Percentiles rank a stretch among this genome's conserved stretches.
Conservation (phyloP, 2,113 vertebrate species). For the Brachyhypopomus gauderio region DNA sequence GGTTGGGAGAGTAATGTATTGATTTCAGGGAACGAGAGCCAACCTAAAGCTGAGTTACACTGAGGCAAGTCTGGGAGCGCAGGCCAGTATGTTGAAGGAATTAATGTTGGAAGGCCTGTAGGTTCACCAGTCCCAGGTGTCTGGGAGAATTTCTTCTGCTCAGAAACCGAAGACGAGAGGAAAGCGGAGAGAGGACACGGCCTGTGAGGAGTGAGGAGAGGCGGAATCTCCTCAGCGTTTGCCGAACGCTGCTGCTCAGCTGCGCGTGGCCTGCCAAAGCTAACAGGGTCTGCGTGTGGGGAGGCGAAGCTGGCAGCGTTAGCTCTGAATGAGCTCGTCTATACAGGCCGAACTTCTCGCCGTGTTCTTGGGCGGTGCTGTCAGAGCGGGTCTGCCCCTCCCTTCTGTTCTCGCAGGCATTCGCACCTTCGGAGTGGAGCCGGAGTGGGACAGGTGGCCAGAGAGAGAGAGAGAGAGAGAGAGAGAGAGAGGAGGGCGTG, state of each 20-base stretch:
- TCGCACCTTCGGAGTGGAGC: conserved; percentile 8
- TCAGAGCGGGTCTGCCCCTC: conserved; percentile 38
- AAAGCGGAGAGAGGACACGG: conserved; percentile 29
- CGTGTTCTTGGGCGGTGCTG: conserved; percentile 38
- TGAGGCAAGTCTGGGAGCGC: conserved; percentile 21
- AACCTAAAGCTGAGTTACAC: conserved; percentile 36
- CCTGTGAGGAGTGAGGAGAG: not conserved
- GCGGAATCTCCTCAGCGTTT: conserved; percentile 42
- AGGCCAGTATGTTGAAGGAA: conserved; percentile 37
- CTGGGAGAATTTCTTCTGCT: conserved; percentile 39
- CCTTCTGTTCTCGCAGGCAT: conserved; percentile 30
- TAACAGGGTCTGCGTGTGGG: conserved; percentile 50
- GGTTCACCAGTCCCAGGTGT: conserved; percentile 50
- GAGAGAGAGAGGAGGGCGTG: not conserved
- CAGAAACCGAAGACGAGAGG: conserved; percentile 36
- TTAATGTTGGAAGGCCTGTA: conserved; percentile 41
- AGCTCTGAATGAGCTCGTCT: conserved; percentile 53
- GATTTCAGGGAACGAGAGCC: conserved; percentile 43
- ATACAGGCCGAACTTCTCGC: conserved; percentile 46
- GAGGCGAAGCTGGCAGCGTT: conserved; percentile 51
- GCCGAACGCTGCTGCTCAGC: conserved; percentile 44
- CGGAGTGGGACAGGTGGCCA: not conserved
- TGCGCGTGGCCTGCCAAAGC: conserved; percentile 50
- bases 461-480: not conserved
- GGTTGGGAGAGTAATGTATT: conserved; percentile 45